Evolutionary conservation across 2,797 vertebrate genomes (phyloP).

Genomic region (Pangasius djambal): DNA sequence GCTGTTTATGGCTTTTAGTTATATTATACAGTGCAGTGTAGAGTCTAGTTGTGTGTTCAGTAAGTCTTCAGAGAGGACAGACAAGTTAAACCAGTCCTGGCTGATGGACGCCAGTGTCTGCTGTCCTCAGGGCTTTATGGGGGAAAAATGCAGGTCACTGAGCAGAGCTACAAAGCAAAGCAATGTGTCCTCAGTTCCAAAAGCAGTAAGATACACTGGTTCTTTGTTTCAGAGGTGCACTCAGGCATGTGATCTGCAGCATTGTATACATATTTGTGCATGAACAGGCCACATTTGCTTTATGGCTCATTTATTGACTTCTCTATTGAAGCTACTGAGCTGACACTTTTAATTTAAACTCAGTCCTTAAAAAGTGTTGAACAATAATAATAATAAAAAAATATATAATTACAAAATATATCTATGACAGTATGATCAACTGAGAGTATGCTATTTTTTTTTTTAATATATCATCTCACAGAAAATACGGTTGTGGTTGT

Average conservation of each 20-base stretch:
- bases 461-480: neutral
- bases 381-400: neutral
- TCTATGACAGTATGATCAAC: no score
- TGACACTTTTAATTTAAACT: neutral
- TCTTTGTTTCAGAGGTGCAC: conserved; percentile 3
- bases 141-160: conserved; percentile 1
- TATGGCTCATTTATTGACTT: neutral
- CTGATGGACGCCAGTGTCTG: neutral
- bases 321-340: neutral
- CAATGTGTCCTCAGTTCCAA: neutral
- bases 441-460: no score
- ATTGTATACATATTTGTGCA: neutral
- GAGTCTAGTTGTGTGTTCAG: neutral
- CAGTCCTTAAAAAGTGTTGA: neutral
- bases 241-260: neutral
- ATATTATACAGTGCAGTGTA: neutral
- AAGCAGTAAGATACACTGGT: neutral
- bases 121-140: conserved; percentile 1
- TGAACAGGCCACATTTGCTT: neutral
- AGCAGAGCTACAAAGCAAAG: neutral
- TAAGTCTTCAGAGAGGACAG: neutral
- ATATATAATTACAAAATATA: no score
- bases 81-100: conserved; percentile 35
- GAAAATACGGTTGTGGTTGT: neutral
- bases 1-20: neutral